Evolutionary conservation across 2,113 vertebrate species (phyloP).

Genomic region (Aramus guarauna): DNA sequence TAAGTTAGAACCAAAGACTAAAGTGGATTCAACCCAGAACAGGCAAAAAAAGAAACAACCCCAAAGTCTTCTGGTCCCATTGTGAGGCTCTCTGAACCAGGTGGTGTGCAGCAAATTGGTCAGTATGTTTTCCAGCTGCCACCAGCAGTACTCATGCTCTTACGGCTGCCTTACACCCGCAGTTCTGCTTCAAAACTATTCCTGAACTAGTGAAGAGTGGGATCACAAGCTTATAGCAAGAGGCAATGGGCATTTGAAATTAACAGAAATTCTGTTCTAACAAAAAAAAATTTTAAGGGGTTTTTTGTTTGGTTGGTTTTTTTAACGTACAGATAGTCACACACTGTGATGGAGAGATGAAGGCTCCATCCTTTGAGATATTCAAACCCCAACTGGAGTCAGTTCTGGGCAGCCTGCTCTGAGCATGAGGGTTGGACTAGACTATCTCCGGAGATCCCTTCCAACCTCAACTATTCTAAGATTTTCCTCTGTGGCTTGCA

Average conservation of each 20-base stretch:
- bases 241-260: background rate
- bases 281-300: rapidly evolving
- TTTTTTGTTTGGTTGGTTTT: background rate
- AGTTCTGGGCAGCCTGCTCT: background rate
- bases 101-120: background rate
- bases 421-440: background rate
- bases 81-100: background rate
- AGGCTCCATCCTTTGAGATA: background rate
- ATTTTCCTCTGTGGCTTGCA: background rate
- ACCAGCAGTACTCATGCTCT: no score
- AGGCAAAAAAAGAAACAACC: background rate
- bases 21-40: background rate
- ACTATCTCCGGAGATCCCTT: background rate
- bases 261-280: background rate
- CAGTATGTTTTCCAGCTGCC: background rate
- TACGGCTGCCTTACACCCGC: background rate
- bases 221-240: background rate
- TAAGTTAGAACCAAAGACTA: background rate
- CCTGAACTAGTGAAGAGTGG: background rate
- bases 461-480: background rate
- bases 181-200: background rate
- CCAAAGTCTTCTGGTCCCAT: background rate
- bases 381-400: background rate
- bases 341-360: background rate
- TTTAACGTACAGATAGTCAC: background rate